Conservation (phyloP, 1,140 invertebrate genomes). For the Physella acuta region DNA sequence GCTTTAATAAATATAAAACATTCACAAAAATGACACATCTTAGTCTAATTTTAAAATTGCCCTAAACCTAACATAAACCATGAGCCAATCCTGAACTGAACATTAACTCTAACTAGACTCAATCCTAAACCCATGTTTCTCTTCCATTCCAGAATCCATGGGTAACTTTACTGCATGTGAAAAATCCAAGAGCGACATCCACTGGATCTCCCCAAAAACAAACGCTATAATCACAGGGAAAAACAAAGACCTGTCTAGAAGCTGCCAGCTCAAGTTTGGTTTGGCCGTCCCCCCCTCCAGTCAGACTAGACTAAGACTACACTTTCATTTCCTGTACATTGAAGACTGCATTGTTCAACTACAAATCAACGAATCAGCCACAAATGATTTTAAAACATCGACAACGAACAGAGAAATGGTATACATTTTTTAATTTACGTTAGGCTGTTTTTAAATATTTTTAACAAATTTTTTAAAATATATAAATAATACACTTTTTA, state of each 20-base stretch:
- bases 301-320: not conserved
- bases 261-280: slow-evolving; percentile 14
- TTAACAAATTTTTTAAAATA: too few relatives aligned
- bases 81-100: too few relatives aligned
- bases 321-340: slow-evolving; percentile 17
- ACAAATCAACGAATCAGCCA: slow-evolving; percentile 20
- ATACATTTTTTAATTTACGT: slow-evolving; percentile 6
- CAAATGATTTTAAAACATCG: slow-evolving; percentile 10
- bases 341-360: slow-evolving; percentile 8
- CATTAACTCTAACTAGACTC: too few relatives aligned
- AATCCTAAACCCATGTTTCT: too few relatives aligned
- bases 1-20: too few relatives aligned
- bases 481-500: too few relatives aligned
- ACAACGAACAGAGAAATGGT: slow-evolving; percentile 17
- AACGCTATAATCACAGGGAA: slow-evolving; percentile 14
- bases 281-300: not conserved
- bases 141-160: slow-evolving; percentile 23
- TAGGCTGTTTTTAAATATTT: too few relatives aligned
- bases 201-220: slow-evolving; percentile 22
- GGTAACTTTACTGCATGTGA: slow-evolving; percentile 1
- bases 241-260: not conserved
- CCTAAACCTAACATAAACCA: too few relatives aligned
- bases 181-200: not conserved
- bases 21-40: too few relatives aligned
- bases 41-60: too few relatives aligned